These are phyloP conservation scores for Lasioglossum oenotherae DNA, from an alignment of 2,888 invertebrate genomes.

Conservation along the genomic window DNA sequence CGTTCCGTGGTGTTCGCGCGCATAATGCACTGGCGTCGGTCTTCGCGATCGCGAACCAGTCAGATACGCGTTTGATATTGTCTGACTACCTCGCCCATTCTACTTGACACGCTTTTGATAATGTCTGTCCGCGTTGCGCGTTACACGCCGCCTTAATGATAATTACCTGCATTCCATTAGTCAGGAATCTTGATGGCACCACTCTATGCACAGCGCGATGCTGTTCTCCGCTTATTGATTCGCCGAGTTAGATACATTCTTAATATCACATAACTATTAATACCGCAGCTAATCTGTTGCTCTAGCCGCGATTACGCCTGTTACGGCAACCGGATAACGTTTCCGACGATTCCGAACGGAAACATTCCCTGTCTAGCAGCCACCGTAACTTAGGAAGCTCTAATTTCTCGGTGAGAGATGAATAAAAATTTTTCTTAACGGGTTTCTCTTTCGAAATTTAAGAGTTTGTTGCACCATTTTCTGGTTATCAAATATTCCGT, in stretches of 20 bases:
- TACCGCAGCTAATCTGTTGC: not conserved
- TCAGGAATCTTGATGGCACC: not conserved
- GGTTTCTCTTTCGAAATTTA: not conserved
- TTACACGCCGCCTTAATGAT: constrained; percentile 12
- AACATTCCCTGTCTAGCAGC: not conserved
- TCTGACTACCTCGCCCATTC: constrained; percentile 15
- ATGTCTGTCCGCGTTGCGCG: not conserved
- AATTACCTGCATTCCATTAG: constrained; percentile 12
- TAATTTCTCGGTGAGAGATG: not conserved
- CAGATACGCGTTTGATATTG: constrained; percentile 18
- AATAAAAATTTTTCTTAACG: not conserved
- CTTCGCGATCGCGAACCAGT: not conserved
- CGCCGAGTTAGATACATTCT: constrained; percentile 33
- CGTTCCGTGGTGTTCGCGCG: not conserved
- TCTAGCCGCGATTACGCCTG: constrained; percentile 1
- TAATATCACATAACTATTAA: constrained; percentile 2
- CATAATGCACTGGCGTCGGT: not conserved
- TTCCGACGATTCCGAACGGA: constrained; percentile 8
- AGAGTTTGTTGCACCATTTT: not conserved
- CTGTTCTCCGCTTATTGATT: constrained; percentile 2
- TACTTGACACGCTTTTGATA: constrained; percentile 16
- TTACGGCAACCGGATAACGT: not conserved
- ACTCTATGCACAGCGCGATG: not conserved
- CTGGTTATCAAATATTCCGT: not conserved
- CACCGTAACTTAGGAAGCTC: not conserved